These are phyloP conservation scores for Mixornis gularis DNA, from an alignment of 2,113 vertebrate species.

Conservation along the genomic window DNA sequence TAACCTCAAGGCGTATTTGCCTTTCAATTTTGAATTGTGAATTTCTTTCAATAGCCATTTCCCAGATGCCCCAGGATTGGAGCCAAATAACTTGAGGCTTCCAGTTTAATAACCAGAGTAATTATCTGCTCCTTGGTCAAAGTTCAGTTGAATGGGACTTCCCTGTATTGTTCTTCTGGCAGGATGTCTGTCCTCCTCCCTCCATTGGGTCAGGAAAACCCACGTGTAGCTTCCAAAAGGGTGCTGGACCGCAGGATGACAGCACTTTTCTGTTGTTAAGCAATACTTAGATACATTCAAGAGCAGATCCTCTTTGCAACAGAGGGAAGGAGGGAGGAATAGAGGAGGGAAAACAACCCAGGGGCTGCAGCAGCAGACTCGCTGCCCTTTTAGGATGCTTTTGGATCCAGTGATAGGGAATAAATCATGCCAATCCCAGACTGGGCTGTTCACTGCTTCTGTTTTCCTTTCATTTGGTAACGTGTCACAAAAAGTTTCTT, in stretches of 20 bases:
- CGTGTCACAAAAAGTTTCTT: not conserved
- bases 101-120: not conserved
- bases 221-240: not conserved
- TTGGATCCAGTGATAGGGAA: not conserved
- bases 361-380: not conserved
- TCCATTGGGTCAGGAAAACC: not conserved
- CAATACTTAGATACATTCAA: not conserved
- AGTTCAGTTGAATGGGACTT: not conserved
- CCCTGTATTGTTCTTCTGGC: not conserved
- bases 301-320: not conserved
- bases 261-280: not conserved
- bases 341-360: not conserved
- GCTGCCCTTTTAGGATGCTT: not conserved
- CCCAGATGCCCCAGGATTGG: not conserved
- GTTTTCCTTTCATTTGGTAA: not conserved
- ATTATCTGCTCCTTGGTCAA: not conserved
- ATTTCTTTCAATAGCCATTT: not conserved
- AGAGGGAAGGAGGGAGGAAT: not conserved
- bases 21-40: not conserved
- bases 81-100: not conserved
- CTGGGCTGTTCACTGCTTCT: not conserved
- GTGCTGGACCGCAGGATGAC: not conserved
- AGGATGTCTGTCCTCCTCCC: not conserved
- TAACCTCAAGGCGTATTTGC: not conserved
- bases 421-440: not conserved